Percentiles rank a stretch among this genome's conserved stretches.
phyloP scores from a whole-genome alignment of 1,140 invertebrate species.

The Zaprionus nigranus region DNA sequence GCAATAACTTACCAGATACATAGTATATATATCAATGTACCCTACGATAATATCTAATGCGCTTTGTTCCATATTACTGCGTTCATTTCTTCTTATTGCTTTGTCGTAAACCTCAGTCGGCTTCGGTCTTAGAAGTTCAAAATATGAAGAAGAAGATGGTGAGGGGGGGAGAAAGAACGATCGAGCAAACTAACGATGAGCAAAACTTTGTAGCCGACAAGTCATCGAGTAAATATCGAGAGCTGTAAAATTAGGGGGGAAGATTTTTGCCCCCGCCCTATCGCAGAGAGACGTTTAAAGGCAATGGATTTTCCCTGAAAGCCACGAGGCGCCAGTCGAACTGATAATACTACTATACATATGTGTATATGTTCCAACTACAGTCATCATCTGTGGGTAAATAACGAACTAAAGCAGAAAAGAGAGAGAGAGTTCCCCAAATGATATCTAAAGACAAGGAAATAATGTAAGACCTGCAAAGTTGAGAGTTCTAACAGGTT shows the following conservation, averaged over 20 bases:
- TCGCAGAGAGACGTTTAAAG: slow-evolving; percentile 12
- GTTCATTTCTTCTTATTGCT: slow-evolving; percentile 1
- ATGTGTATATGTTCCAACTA: neutral
- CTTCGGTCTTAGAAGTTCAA: slow-evolving; percentile 23
- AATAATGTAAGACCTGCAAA: neutral
- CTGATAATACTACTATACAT: neutral
- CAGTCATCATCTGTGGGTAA: slow-evolving; percentile 13
- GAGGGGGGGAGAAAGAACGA: neutral
- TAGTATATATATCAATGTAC: neutral
- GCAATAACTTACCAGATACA: slow-evolving; percentile 35
- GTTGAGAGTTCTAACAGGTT: neutral
- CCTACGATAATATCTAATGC: slow-evolving; percentile 24
- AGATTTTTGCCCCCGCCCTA: slow-evolving; percentile 17
- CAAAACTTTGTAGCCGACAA: slow-evolving; percentile 29
- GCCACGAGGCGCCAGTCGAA: slow-evolving; percentile 2
- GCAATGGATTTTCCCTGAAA: slow-evolving; percentile 13
- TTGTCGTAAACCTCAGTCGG: slow-evolving; percentile 21
- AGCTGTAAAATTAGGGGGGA: slow-evolving; percentile 1
- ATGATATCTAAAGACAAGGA: too few relatives aligned
- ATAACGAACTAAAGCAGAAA: neutral
- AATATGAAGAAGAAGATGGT: slow-evolving; percentile 11
- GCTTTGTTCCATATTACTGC: slow-evolving; percentile 23
- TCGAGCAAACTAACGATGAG: neutral
- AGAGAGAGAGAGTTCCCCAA: neutral
- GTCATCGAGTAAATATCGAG: slow-evolving; percentile 17